A percentile compares a stretch with the other conserved stretches of the same genome.
phyloP scores from a whole-genome alignment of 2,797 vertebrate species.

The Rhynchonycteris naso region DNA sequence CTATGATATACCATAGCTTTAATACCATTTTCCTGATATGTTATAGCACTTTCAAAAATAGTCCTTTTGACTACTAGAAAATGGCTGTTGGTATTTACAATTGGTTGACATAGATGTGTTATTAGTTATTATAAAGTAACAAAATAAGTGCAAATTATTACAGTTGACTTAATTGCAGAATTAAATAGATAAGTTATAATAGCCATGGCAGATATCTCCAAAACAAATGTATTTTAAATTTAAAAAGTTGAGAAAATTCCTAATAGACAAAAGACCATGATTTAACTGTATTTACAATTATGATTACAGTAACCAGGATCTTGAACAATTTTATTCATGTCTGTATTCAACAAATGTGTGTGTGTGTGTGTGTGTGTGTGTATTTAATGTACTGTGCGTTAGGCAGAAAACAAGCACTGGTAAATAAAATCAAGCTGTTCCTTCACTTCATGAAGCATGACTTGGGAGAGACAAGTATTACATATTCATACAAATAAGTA shows the following conservation, averaged over 20 bases:
- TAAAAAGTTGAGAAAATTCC: neutral
- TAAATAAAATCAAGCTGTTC: neutral
- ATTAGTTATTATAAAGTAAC: constrained; percentile 38
- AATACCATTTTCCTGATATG: neutral
- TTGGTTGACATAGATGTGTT: neutral
- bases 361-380: too few relatives aligned
- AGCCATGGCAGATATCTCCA: constrained; percentile 11
- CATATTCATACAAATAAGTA: neutral
- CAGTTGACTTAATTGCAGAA: neutral
- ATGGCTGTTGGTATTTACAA: constrained; percentile 14
- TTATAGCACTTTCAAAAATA: constrained; percentile 45
- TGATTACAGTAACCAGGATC: neutral
- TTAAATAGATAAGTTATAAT: constrained; percentile 2
- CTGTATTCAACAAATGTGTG: constrained; percentile 40
- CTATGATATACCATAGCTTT: constrained; percentile 3
- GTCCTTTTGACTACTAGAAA: neutral
- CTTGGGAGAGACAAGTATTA: neutral
- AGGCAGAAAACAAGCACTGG: neutral
- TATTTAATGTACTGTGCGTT: neutral
- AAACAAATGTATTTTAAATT: constrained; percentile 20
- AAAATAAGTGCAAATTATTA: constrained; percentile 34
- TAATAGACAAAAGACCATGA: neutral
- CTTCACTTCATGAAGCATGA: neutral
- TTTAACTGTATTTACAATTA: constrained; percentile 42
- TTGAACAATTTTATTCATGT: constrained; percentile 27